Percentiles rank a stretch among this genome's conserved stretches.
These are phyloP conservation scores for Nyctibius bracteatus DNA, from an alignment of 2,113 vertebrate species.

Conservation along the genomic window DNA sequence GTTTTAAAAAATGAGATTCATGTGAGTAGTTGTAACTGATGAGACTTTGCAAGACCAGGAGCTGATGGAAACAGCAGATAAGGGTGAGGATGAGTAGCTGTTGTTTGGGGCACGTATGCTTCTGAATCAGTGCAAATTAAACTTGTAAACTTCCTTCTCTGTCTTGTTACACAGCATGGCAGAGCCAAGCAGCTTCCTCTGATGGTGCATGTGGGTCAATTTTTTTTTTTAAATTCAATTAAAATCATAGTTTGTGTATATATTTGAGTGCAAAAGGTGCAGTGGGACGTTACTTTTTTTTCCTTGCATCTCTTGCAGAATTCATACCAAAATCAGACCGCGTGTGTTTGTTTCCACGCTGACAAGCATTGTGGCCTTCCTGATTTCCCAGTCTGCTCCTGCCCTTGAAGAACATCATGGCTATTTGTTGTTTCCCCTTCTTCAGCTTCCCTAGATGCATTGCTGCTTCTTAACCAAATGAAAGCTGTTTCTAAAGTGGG, in stretches of 20 bases:
- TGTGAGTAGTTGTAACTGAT: neutral
- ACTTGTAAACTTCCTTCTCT: neutral
- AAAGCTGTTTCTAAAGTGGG: neutral
- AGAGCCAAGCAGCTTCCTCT: neutral
- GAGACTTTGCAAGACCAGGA: neutral
- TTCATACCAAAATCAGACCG: neutral
- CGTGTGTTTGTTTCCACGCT: neutral
- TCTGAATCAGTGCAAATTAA: too few relatives aligned
- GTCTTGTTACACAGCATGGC: fast-evolving
- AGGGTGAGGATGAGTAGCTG: neutral
- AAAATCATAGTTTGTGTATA: neutral
- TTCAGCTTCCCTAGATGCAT: neutral
- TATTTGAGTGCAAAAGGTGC: neutral
- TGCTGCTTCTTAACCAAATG: neutral
- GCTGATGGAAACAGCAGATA: neutral
- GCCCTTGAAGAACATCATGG: neutral
- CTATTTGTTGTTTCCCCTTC: neutral
- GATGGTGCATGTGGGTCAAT: fast-evolving
- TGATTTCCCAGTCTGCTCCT: neutral
- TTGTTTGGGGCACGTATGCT: fast-evolving
- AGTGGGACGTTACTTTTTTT: neutral
- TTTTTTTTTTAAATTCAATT: neutral
- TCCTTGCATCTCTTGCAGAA: neutral
- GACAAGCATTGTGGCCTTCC: neutral
- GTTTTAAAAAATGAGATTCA: neutral